Conservation (phyloP, 2,888 invertebrate species). For the Calameuta pallipes region DNA sequence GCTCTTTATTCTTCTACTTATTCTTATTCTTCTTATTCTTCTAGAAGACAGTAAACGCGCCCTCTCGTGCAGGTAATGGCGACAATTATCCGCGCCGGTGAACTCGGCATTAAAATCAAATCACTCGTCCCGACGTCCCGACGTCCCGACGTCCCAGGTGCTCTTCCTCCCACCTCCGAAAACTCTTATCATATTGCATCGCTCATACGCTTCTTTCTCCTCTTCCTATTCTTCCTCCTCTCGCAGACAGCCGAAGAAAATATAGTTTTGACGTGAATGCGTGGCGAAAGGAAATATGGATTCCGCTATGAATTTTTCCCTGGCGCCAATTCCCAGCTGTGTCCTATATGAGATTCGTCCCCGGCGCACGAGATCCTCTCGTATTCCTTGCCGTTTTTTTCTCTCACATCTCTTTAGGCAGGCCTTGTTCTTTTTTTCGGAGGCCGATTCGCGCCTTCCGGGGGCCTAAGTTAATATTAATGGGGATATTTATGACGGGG, state of each 20-base stretch:
- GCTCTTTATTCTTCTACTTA: slow-evolving; percentile 9
- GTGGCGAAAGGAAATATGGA: no score
- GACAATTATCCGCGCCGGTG: slow-evolving; percentile 56
- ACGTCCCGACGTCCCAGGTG: slow-evolving; percentile 21
- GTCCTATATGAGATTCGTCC: slow-evolving; percentile 62
- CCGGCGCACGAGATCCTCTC: slow-evolving; percentile 63
- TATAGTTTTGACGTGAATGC: no score
- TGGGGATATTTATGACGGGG: slow-evolving; percentile 65
- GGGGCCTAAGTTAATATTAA: slow-evolving; percentile 65
- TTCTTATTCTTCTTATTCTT: slow-evolving; percentile 20
- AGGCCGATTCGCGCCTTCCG: slow-evolving; percentile 48
- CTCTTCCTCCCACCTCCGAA: slow-evolving; percentile 9
- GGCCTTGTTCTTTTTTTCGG: neutral
- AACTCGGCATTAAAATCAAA: slow-evolving; percentile 58
- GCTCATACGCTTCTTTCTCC: no score
- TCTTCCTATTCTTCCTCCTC: no score
- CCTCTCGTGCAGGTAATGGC: slow-evolving; percentile 59
- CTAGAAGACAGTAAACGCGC: slow-evolving; percentile 51
- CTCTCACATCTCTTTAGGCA: slow-evolving; percentile 4
- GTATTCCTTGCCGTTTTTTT: slow-evolving; percentile 23
- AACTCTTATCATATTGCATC: neutral
- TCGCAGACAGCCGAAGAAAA: no score
- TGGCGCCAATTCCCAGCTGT: slow-evolving; percentile 62
- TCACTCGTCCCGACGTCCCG: slow-evolving; percentile 34
- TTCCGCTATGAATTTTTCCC: slow-evolving; percentile 57